Percentiles rank a stretch among this genome's conserved stretches.
These are phyloP conservation scores for Drosophila kuntzei DNA, from an alignment of 2,888 invertebrate species.

Conservation along the genomic window DNA sequence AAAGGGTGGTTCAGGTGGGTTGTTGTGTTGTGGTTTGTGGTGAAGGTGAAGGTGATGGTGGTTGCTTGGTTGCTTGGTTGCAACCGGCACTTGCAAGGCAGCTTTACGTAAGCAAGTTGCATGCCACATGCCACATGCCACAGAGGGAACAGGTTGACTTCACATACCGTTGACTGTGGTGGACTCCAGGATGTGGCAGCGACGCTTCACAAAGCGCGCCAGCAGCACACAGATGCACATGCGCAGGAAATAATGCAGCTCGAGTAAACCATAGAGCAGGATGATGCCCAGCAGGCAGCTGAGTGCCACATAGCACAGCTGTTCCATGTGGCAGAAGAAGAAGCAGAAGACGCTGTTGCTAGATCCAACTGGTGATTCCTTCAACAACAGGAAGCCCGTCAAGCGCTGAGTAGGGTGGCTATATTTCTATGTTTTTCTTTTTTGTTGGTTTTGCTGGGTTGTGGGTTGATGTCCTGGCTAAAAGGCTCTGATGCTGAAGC, in stretches of 20 bases:
- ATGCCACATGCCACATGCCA: no score
- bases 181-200: conserved; percentile 88
- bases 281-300: conserved; percentile 83
- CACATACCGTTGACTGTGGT: conserved; percentile 89
- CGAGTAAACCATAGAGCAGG: conserved; percentile 88
- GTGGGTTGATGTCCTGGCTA: conserved; percentile 52
- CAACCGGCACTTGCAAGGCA: conserved; percentile 11
- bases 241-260: conserved; percentile 91
- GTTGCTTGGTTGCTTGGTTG: no score
- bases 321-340: conserved; percentile 49
- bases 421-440: neutral
- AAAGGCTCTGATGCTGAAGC: conserved; percentile 31
- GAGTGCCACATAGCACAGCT: conserved; percentile 81
- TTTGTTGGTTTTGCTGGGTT: neutral
- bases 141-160: neutral
- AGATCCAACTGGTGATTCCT: no score
- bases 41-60: conserved; percentile 8
- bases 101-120: conserved; percentile 25
- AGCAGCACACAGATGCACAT: conserved; percentile 89
- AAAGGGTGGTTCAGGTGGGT: neutral
- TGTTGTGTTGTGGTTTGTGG: neutral
- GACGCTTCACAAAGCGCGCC: conserved; percentile 89
- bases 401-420: conserved; percentile 20
- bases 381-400: conserved; percentile 22
- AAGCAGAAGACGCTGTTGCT: no score